phyloP scores from a whole-genome alignment of 1,140 invertebrate species.

The Colletes latitarsis region DNA sequence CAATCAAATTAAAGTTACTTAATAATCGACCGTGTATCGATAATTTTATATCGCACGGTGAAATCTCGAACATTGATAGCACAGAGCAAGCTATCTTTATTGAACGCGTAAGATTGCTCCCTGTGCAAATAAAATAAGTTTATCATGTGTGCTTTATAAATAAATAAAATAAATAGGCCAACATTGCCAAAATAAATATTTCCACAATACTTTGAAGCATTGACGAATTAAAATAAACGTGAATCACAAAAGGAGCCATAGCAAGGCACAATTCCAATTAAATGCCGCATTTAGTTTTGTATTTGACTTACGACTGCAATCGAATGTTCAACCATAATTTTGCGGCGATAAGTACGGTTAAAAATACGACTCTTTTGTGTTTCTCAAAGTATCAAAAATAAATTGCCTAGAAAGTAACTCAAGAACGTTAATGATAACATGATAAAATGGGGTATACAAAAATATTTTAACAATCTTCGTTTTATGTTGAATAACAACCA shows the following conservation, averaged over 20 bases:
- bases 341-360: background rate
- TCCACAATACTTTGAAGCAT: conserved; percentile 5
- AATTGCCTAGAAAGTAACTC: conserved; percentile 35
- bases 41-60: conserved; percentile 6
- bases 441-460: conserved; percentile 34
- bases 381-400: conserved; percentile 55
- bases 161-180: conserved; percentile 13
- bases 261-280: background rate
- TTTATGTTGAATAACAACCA: background rate
- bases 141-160: background rate
- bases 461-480: conserved; percentile 15
- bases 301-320: background rate
- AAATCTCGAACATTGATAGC: background rate
- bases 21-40: background rate
- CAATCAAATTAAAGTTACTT: background rate
- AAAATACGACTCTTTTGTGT: conserved; percentile 26
- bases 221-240: conserved; percentile 16
- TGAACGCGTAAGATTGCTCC: background rate
- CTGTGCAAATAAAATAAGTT: background rate
- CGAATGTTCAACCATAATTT: background rate
- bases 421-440: conserved; percentile 17
- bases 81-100: conserved; percentile 5
- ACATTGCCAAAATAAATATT: conserved; percentile 29
- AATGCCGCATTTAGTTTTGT: background rate
- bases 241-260: conserved; percentile 40